These are phyloP conservation scores for Pangasius mekongensis DNA, from an alignment of 2,797 vertebrate species.

Conservation along the genomic window DNA sequence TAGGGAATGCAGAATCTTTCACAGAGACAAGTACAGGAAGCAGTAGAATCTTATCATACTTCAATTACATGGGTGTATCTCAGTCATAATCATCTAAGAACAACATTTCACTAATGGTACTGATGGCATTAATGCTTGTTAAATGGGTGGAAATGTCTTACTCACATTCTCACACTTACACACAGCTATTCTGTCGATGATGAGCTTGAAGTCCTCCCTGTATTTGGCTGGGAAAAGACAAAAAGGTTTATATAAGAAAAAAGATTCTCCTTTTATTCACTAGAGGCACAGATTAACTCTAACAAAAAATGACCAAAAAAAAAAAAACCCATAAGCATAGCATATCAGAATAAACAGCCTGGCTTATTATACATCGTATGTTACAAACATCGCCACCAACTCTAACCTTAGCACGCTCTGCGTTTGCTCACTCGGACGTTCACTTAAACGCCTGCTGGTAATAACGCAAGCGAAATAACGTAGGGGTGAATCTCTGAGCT, in stretches of 20 bases:
- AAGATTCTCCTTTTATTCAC: background rate
- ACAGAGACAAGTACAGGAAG: background rate
- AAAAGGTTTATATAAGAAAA: conserved; percentile 7
- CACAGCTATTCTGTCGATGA: conserved; percentile 79
- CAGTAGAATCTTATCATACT: background rate
- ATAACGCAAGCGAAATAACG: background rate
- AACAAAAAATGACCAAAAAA: background rate
- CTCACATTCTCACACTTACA: conserved; percentile 83
- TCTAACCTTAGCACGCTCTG: background rate
- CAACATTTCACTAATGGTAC: background rate
- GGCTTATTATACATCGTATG: background rate
- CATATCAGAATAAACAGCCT: background rate
- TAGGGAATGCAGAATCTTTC: background rate
- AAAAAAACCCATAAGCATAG: background rate
- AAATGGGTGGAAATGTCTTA: conserved; percentile 47
- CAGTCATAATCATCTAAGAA: background rate
- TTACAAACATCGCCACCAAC: background rate
- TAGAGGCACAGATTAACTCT: background rate
- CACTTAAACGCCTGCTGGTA: background rate
- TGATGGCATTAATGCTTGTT: background rate
- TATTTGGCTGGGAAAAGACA: conserved; percentile 75
- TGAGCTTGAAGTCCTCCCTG: conserved; percentile 82
- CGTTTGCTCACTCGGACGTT: background rate
- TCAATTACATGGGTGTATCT: background rate
- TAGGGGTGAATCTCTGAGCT: background rate